These are phyloP conservation scores for Sitodiplosis mosellana DNA, from an alignment of 1,140 invertebrate species.

Conservation along the genomic window DNA sequence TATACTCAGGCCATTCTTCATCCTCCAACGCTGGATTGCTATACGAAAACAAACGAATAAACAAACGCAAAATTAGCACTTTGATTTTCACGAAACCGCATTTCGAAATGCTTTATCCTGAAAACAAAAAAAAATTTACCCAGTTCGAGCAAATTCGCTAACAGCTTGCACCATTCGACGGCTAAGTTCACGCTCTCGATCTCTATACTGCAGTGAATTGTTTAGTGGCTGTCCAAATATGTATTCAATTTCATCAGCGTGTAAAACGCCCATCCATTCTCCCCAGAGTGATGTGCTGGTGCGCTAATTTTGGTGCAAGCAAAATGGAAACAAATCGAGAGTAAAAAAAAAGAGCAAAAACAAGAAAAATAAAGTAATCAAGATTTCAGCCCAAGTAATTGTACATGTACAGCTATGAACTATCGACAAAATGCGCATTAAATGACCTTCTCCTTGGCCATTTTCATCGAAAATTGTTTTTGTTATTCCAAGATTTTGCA, in stretches of 20 bases:
- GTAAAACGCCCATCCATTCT: slow-evolving; percentile 94
- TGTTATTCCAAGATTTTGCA: no score
- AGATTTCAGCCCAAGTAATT: no score
- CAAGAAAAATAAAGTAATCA: no score
- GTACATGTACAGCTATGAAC: no score
- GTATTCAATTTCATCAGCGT: slow-evolving; percentile 92
- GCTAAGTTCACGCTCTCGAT: slow-evolving; percentile 64
- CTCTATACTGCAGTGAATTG: slow-evolving; percentile 59
- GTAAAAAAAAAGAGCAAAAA: no score
- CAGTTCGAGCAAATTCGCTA: slow-evolving; percentile 66
- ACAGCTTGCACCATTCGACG: slow-evolving; percentile 72
- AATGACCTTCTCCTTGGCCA: no score
- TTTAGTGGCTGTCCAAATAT: slow-evolving; percentile 86
- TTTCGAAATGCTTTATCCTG: not conserved
- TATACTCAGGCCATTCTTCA: slow-evolving; percentile 76
- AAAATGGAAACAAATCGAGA: not conserved
- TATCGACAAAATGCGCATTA: no score
- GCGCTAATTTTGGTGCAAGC: slow-evolving; percentile 38
- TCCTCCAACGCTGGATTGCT: slow-evolving; percentile 67
- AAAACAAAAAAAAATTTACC: slow-evolving; percentile 39
- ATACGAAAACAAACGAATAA: slow-evolving; percentile 17
- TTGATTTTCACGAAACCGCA: not conserved
- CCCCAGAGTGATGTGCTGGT: slow-evolving; percentile 81
- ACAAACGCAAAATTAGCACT: not conserved
- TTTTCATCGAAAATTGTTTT: no score